Percentiles rank a stretch among this genome's conserved stretches.
Evolutionary conservation across 2,888 invertebrate species (phyloP).

Genomic region (Trichacis sp.): DNA sequence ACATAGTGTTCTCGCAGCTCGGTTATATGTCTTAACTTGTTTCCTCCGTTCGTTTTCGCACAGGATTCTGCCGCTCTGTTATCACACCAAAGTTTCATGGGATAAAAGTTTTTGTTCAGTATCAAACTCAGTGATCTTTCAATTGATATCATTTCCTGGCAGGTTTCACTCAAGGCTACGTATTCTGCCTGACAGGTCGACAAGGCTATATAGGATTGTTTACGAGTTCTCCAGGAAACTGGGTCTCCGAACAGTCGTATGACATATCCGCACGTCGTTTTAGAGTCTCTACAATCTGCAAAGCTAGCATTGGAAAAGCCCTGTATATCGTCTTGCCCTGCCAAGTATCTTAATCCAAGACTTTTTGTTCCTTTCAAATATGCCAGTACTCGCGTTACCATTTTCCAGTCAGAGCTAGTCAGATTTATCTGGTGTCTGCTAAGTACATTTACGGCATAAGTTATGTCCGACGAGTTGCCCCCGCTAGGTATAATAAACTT

Average conservation of each 20-base stretch:
- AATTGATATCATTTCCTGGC: conserved; percentile 39
- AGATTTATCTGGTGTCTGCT: conserved; percentile 28
- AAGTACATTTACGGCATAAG: conserved; percentile 23
- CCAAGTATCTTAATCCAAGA: conserved; percentile 21
- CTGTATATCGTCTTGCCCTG: conserved; percentile 24
- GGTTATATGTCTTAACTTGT: too few species aligned
- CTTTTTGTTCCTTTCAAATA: conserved; percentile 20
- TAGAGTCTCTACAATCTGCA: conserved; percentile 37
- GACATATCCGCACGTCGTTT: conserved; percentile 34
- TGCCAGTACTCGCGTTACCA: conserved; percentile 32
- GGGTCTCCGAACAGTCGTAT: conserved; percentile 35
- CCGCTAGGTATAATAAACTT: conserved; percentile 36
- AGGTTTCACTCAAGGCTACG: conserved; percentile 42
- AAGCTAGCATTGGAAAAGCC: conserved; percentile 44
- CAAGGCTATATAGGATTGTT: conserved; percentile 32
- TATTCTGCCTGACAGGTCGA: conserved; percentile 43
- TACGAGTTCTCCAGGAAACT: conserved; percentile 41
- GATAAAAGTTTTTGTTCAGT: too few species aligned
- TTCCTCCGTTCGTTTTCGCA: too few species aligned
- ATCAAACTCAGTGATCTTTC: too few species aligned
- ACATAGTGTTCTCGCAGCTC: too few species aligned
- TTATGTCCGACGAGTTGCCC: conserved; percentile 28
- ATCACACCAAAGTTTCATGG: too few species aligned
- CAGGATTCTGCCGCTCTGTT: too few species aligned
- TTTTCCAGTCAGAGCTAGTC: conserved; percentile 15